Base-by-base conservation (phyloP, 2,797 vertebrate genomes). In the Cyprinella venusta region DNA sequence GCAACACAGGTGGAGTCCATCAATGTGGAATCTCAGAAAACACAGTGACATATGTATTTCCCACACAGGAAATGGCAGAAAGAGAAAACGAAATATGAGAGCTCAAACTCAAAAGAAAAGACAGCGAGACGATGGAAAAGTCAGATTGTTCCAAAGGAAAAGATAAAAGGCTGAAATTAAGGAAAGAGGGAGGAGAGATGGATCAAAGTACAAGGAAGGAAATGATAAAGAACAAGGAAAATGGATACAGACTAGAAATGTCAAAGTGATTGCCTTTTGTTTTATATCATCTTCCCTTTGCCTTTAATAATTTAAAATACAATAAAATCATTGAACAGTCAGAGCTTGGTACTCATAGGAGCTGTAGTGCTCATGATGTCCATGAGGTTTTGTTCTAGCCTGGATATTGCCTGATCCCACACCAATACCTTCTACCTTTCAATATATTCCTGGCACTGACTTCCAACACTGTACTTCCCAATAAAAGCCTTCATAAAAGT, bases 201-300 rank as follows among this genome's bases (percentile, higher is more conserved):
- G 24, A 38, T 75, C 16, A 54, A 45, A 74, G 56, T 40, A 36
- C 21, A 2, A 63, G 70, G 6, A 40, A 50, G 19, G 16, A 63
- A 85, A 65, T 81, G 50, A 80, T 76, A 40, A 80, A 85, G 72
- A 67, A 68, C 15, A 54, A 69, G 63, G 33, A n/a, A 59, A 80
- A 81, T 74, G 16, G 71, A 80, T 42, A 15, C 15, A 59, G 61
- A 72, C 80, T 81, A 24, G 2, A 36, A 65, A 74, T 74, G 80
- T 75, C 80, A 75, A 42, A 26, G 45, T 3, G 9, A 19, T n/a
- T 38, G 56, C n/a, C 70, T 74, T 42, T 80, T 42, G 54, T 26
- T 48, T 81, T 26, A 81, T 63, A 64, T 74, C 69, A 74, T 74
- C 42, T 72, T 81, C 2, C 36, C 45, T 40, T 81, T 52, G 59